Base-by-base conservation (phyloP, 23 tunicate genomes). In the Halocynthia aurantium region DNA sequence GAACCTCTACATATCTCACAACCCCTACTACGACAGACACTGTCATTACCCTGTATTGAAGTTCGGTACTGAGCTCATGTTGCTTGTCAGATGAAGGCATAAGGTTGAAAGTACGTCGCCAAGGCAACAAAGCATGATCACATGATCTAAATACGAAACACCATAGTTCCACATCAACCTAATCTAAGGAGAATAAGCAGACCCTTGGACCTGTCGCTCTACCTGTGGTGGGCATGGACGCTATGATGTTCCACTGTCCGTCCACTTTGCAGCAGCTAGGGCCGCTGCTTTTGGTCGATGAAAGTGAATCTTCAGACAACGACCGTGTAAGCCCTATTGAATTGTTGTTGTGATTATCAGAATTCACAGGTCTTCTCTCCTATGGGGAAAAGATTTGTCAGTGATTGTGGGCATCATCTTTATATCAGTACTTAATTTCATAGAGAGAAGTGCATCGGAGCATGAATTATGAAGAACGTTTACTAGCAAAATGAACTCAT, bases 161-260 rank as follows among this genome's bases (percentile, higher is more conserved):
- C 52, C 7, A 80, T 73, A 78, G 44, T 13, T 58, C 17, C 63
- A n/a, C 63, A 58, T n/a, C 15, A 58, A 58, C 17, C 17, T 58
- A 58, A 58, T 58, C 17, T 58, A 58, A 58, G 17, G 17, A 31
- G 44, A 31, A 31, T 31, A 31, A 31, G 44, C 44, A 31, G 44
- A 31, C 44, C 44, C 44, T 31, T 31, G 44, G 44, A 13, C 63
- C 17, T 15, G 63, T 13, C 17, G 17, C 15, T 58, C 63, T 65
- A 65, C 70, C 70, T 65, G 70, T 49, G 19, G 55, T 58, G 53
- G 75, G 81, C 22, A 58, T 75, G 12, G 80, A 85, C 10, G 89
- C 89, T 0, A 85, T 79, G 9, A 85, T 73, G 11, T 78, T 85
- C 89, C 89, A 85, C 79, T 85, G 83, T 8, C 89, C 89, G 8